Conservation (phyloP, 30 jellyfish, hydroid and myxozoan genomes). For the Sanderia malayensis region DNA sequence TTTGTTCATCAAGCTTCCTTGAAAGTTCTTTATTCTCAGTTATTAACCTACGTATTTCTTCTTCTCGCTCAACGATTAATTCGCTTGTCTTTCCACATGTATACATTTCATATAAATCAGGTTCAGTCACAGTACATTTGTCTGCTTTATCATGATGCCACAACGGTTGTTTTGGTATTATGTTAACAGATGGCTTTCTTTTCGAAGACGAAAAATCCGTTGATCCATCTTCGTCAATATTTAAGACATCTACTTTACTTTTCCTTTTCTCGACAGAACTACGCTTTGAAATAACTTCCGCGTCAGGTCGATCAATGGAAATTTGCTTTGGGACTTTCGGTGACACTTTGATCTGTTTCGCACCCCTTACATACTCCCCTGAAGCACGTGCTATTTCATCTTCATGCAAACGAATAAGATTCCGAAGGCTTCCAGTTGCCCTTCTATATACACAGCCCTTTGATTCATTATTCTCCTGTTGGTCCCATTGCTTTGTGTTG, state of each 20-base stretch:
- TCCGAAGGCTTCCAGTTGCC: slow-evolving; percentile 62
- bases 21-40: slow-evolving; percentile 53
- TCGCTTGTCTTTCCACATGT: slow-evolving; percentile 4
- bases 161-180: not conserved
- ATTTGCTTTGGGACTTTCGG: slow-evolving; percentile 4
- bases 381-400: slow-evolving; percentile 94
- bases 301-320: slow-evolving; percentile 1
- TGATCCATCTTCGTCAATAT: not conserved
- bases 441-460: slow-evolving; percentile 8
- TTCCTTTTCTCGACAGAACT: not conserved
- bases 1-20: slow-evolving; percentile 79
- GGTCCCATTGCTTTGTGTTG: no score
- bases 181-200: not conserved
- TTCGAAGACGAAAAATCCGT: not conserved
- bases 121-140: slow-evolving; percentile 32
- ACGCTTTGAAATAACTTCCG: not conserved
- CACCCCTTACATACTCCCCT: slow-evolving; percentile 30
- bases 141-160: not conserved
- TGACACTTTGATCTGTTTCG: slow-evolving; percentile 16
- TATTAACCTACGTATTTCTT: slow-evolving; percentile 9
- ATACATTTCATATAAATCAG: not conserved
- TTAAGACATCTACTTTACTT: not conserved
- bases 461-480: no score
- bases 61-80: slow-evolving; percentile 27
- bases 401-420: slow-evolving; percentile 78